A percentile compares a stretch with the other conserved stretches of the same genome.
Evolutionary conservation across 2,113 vertebrate species (phyloP).

Genomic region (Bos javanicus): DNA sequence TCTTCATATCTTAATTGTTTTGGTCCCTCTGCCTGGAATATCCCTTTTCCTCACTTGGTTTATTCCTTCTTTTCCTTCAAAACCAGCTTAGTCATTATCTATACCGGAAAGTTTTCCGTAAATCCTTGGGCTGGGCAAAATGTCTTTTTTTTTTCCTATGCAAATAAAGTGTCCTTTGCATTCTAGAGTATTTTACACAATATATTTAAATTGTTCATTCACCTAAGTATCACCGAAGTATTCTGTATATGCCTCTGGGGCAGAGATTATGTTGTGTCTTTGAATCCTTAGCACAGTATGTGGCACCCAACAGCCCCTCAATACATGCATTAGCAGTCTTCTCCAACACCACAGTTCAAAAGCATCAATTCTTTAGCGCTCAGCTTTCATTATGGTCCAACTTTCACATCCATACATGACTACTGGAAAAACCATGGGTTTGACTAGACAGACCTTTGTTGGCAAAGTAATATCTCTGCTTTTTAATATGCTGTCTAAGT

Average conservation of each 20-base stretch:
- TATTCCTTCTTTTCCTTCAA: neutral
- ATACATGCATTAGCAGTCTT: neutral
- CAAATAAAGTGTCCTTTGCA: neutral
- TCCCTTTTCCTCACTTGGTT: neutral
- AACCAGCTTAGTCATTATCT: neutral
- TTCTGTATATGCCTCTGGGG: neutral
- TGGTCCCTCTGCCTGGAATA: neutral
- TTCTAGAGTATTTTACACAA: neutral
- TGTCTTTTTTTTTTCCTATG: neutral
- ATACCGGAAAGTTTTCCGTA: neutral
- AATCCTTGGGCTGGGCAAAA: neutral
- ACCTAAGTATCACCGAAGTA: neutral
- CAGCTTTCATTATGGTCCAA: neutral
- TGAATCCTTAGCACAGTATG: neutral
- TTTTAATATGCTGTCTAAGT: neutral
- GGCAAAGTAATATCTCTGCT: neutral
- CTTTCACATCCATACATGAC: neutral
- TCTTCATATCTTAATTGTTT: neutral
- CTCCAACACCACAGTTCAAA: neutral
- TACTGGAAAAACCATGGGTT: neutral
- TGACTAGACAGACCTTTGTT: neutral
- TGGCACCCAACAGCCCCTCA: neutral
- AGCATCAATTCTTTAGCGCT: neutral
- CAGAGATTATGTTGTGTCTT: neutral
- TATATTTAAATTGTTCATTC: neutral